Evolutionary conservation across 1,140 invertebrate species (phyloP).

Genomic region (Sesamia nonagrioides): DNA sequence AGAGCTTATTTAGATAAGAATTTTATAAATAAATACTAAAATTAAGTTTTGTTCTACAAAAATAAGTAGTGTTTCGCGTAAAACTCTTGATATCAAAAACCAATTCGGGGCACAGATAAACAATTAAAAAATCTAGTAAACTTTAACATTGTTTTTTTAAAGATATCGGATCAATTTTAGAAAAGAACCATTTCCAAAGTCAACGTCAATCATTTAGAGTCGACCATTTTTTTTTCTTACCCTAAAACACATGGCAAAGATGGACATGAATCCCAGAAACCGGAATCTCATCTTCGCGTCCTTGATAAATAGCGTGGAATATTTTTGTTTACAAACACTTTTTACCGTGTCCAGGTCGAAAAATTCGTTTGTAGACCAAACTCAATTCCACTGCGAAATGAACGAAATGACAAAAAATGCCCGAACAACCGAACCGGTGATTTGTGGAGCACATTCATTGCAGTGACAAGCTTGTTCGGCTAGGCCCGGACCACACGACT

Average conservation of each 20-base stretch:
- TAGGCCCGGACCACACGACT: conserved; percentile 67
- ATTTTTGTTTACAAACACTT: conserved; percentile 61
- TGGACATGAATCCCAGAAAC: conserved; percentile 43
- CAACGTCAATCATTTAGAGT: conserved; percentile 18
- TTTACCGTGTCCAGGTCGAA: conserved; percentile 42
- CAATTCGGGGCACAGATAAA: too few species aligned
- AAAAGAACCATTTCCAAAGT: background rate
- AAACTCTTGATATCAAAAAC: too few species aligned
- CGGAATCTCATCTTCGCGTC: conserved; percentile 51
- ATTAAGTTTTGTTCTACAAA: too few species aligned
- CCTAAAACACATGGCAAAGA: conserved; percentile 40
- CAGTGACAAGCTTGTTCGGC: conserved; percentile 80
- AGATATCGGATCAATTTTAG: background rate
- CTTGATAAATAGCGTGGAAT: conserved; percentile 51
- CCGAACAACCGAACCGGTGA: conserved; percentile 76
- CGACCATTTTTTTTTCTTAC: conserved; percentile 34
- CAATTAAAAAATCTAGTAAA: background rate
- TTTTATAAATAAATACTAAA: too few species aligned
- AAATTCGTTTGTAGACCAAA: conserved; percentile 72
- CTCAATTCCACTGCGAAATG: conserved; percentile 82
- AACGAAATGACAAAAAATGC: conserved; percentile 81
- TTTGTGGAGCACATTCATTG: conserved; percentile 84
- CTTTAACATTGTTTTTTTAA: background rate
- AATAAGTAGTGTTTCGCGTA: too few species aligned
- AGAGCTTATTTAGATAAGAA: too few species aligned